Conservation (phyloP, 2,113 vertebrate genomes). For the Gymnarchus niloticus region DNA sequence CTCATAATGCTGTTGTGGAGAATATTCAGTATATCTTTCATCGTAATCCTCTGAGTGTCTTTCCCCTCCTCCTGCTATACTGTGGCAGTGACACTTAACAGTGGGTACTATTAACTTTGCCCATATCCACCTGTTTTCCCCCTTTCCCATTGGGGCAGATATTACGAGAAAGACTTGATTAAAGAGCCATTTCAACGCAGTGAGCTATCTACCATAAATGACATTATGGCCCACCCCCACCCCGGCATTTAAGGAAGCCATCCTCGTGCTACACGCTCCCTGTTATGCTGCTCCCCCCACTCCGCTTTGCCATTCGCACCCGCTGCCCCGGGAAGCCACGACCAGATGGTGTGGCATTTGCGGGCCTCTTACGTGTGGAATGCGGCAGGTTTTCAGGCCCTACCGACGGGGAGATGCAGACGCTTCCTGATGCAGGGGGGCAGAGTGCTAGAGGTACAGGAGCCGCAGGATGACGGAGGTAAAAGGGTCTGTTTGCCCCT, state of each 20-base stretch:
- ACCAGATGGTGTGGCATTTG: not conserved
- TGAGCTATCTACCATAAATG: too few relatives aligned
- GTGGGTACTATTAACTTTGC: not conserved
- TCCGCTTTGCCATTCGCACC: too few relatives aligned
- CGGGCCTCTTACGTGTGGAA: not conserved
- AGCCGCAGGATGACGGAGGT: conserved; percentile 16
- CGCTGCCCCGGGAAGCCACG: not conserved
- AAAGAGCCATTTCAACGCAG: too few relatives aligned
- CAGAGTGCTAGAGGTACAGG: conserved; percentile 20
- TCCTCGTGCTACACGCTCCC: too few relatives aligned
- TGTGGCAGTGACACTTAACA: too few relatives aligned
- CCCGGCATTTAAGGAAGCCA: too few relatives aligned
- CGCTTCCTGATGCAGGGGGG: conserved; percentile 27
- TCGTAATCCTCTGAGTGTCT: not conserved
- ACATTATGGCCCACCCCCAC: too few relatives aligned
- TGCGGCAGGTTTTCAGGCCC: conserved; percentile 13
- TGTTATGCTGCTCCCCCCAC: too few relatives aligned
- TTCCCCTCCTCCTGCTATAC: not conserved
- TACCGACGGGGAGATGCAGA: not conserved
- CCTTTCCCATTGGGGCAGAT: too few relatives aligned
- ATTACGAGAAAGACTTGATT: too few relatives aligned
- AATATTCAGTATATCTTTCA: too few relatives aligned
- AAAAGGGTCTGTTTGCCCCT: not conserved
- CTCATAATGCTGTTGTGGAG: too few relatives aligned
- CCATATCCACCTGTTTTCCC: not conserved